Evolutionary conservation across 2,888 invertebrate species (phyloP).

Genomic region (Tanytarsus gracilentus): DNA sequence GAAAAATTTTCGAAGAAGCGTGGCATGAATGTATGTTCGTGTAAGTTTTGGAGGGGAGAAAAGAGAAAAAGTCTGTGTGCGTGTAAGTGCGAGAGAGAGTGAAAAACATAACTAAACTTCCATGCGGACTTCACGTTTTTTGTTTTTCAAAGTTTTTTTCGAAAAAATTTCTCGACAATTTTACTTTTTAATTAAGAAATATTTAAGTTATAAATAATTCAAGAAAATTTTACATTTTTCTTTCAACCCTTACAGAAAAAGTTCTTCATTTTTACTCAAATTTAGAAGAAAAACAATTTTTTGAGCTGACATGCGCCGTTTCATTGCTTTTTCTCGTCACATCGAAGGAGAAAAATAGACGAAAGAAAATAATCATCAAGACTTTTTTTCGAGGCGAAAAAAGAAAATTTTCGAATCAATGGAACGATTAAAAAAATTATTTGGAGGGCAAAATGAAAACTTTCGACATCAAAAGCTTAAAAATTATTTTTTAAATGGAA

Average conservation of each 20-base stretch:
- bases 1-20: too few relatives aligned
- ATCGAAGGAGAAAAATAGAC: not conserved
- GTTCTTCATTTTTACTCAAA: too few relatives aligned
- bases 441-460: not conserved
- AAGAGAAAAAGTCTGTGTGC: not conserved
- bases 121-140: constrained; percentile 18
- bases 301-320: not conserved
- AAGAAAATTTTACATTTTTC: too few relatives aligned
- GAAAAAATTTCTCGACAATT: not conserved
- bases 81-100: too few relatives aligned
- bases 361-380: not conserved
- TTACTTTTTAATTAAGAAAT: too few relatives aligned
- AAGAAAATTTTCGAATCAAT: not conserved
- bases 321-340: not conserved
- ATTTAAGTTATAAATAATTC: too few relatives aligned
- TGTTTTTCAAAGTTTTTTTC: not conserved
- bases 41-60: not conserved
- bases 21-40: not conserved
- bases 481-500: not conserved
- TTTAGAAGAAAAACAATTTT: too few relatives aligned
- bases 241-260: too few relatives aligned
- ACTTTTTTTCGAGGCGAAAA: not conserved
- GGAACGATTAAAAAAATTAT: not conserved
- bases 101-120: constrained; percentile 10
- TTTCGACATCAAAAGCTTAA: not conserved